Base-by-base conservation (phyloP, 35 echinoderm and acorn worm species). In the Diadema setosum region DNA sequence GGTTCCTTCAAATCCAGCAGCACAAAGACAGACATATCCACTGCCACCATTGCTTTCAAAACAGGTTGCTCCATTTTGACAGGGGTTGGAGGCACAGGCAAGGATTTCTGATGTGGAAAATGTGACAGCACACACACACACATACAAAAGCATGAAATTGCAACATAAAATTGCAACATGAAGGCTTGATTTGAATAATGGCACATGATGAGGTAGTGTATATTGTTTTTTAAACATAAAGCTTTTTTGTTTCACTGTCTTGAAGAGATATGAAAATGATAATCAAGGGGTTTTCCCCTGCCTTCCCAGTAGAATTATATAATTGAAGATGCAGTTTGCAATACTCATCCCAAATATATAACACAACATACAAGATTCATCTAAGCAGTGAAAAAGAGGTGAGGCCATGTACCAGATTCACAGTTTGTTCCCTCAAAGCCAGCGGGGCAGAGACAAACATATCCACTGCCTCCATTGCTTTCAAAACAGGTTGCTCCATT, bases 21-120 rank as follows among this genome's bases (percentile, higher is more conserved):
- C 42, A 64, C 93, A 94, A 16, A 45, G 58, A 35, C 93, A 94
- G 45, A 69, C 82, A 41, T 90, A 94, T 42, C 11, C 24, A 35
- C 69, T 81, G 32, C 80, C 20, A 43, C 82, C 64, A 85, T 83
- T 58, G 8, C 21, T 7, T 16, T 61, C 33, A 56, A 59, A 84
- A 45, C 84, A 87, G 20, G 84, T 87, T 74, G 59, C 64, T 74
- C 84, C 84, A 87, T 87, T 87, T 21, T 44, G 42, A 48, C 84
- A 78, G 20, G 73, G 73, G 6, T 23, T 23, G 73, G 34, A 41
- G 39, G 73, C 73, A 78, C 73, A 78, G 2, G 39, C 0, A 44
- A 78, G 73, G 34, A 78, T 78, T 44, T 78, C 67, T 70, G 4
- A n/a, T n/a, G n/a, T n/a, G n/a, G n/a, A n/a, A n/a, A n/a, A n/a